Evolutionary conservation across 2,888 invertebrate genomes (phyloP), one percentile per base, ranked within the genome.

Genomic region (Blastobasis lacticolella): DNA sequence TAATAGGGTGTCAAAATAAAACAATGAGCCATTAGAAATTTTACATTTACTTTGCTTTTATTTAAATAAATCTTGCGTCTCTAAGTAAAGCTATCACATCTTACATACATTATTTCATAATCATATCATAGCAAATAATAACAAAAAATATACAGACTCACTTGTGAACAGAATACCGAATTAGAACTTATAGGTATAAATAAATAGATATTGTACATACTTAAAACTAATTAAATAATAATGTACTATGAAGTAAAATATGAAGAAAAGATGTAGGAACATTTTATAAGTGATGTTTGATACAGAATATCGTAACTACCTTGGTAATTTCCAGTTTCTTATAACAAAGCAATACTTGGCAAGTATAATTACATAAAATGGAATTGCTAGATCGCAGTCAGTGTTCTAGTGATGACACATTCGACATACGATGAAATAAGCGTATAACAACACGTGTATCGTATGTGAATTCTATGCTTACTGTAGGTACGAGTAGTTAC

Each of bases 81-180:
- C 82, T 85, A 86, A 75, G 76, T 86, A 86, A 87, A 86, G 87
- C 85, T 86, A 82, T 87, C 85, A 85, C 83, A 84, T 84, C 81
- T 83, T 84, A 85, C 76, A 79, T 76, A 64, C 61, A 73, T 75
- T 73, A 71, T 61, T 68, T 66, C 64, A 49, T 52, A 50, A 41
- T 46, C 46, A 50, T 23, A 75, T n/a, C n/a, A n/a, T 79, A 80
- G 83, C 82, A 81, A 86, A 83, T 81, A 74, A 83, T 78, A 83
- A 81, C 74, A 77, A 78, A 76, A 75, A 75, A 75, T 80, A 72
- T 79, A 84, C 80, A 84, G 75, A 82, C 76, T 74, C 64, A 77
- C 67, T 75, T 70, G 71, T 60, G 77, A 73, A 73, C 60, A 61
- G 37, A 71, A 64, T 71, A 73, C 67, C 63, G 67, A 68, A 64